phyloP scores from a whole-genome alignment of 2,113 vertebrate genomes.

The Lophotis ruficrista region DNA sequence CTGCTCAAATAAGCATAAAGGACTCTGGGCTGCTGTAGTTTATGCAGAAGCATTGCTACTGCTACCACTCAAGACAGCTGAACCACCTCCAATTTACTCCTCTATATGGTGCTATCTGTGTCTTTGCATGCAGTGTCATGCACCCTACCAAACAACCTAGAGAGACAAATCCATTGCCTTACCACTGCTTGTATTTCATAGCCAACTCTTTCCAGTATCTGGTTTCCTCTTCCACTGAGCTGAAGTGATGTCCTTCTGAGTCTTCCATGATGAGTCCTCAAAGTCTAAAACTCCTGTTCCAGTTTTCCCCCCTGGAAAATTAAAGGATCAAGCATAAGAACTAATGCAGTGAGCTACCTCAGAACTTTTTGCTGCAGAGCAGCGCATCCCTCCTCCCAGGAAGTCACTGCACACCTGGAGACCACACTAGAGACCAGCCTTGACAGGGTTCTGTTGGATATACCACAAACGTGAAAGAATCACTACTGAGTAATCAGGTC shows the following conservation, averaged over 20 bases:
- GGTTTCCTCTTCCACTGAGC: slow-evolving; percentile 86
- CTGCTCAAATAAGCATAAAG: neutral
- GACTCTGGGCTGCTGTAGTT: neutral
- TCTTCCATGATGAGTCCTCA: slow-evolving; percentile 80
- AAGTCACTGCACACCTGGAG: neutral
- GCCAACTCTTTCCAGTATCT: slow-evolving; percentile 91
- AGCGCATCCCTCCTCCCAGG: neutral
- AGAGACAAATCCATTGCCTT: neutral
- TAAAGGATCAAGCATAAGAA: neutral
- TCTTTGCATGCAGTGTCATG: neutral
- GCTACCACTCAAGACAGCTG: neutral
- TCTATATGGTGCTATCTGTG: neutral
- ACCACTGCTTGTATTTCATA: slow-evolving; percentile 88
- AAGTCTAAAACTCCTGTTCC: slow-evolving; percentile 30
- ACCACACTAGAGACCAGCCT: neutral
- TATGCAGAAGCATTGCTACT: neutral
- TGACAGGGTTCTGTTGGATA: neutral
- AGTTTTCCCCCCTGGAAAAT: neutral
- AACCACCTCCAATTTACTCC: neutral
- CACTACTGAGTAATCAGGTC: neutral
- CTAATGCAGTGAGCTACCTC: neutral
- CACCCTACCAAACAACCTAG: neutral
- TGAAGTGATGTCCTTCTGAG: slow-evolving; percentile 74
- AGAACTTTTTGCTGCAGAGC: neutral
- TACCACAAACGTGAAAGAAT: neutral